Percentiles rank a stretch among this genome's conserved stretches.
These are phyloP conservation scores for Cremastinae sp. DNA, from an alignment of 2,888 invertebrate genomes.

Conservation along the genomic window DNA sequence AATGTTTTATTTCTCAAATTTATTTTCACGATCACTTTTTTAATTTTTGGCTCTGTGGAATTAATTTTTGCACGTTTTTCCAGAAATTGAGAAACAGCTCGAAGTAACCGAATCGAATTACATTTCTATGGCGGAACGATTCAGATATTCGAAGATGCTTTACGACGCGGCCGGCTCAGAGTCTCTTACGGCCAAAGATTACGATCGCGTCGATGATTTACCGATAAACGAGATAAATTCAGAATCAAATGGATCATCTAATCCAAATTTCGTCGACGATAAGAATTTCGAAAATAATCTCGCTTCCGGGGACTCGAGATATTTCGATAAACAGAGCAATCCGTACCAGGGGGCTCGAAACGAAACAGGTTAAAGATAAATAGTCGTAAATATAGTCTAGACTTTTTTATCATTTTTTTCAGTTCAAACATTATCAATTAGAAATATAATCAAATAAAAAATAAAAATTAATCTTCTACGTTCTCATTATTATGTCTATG, in stretches of 20 bases:
- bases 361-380: conserved; percentile 11
- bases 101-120: conserved; percentile 79
- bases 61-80: conserved; percentile 3
- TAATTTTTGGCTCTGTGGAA: too few relatives aligned
- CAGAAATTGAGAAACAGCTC: conserved; percentile 80
- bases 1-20: too few relatives aligned
- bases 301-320: conserved; percentile 42
- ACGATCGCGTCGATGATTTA: conserved; percentile 30
- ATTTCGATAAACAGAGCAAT: conserved; percentile 32
- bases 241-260: conserved; percentile 17
- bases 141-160: conserved; percentile 79
- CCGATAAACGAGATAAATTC: conserved; percentile 39
- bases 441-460: too few relatives aligned
- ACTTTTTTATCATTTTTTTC: too few relatives aligned
- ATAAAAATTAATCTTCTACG: too few relatives aligned
- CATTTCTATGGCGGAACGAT: conserved; percentile 78
- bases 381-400: too few relatives aligned
- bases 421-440: too few relatives aligned
- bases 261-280: conserved; percentile 27
- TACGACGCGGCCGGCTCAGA: conserved; percentile 70
- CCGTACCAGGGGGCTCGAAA: conserved; percentile 1
- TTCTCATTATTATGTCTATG: too few relatives aligned
- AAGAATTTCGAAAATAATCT: conserved; percentile 35
- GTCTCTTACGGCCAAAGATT: conserved; percentile 36
- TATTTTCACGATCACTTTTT: too few relatives aligned